Evolutionary conservation across 1,140 invertebrate species (phyloP), one percentile per base, ranked within the genome.

Genomic region (Druon quercuslanigerum): DNA sequence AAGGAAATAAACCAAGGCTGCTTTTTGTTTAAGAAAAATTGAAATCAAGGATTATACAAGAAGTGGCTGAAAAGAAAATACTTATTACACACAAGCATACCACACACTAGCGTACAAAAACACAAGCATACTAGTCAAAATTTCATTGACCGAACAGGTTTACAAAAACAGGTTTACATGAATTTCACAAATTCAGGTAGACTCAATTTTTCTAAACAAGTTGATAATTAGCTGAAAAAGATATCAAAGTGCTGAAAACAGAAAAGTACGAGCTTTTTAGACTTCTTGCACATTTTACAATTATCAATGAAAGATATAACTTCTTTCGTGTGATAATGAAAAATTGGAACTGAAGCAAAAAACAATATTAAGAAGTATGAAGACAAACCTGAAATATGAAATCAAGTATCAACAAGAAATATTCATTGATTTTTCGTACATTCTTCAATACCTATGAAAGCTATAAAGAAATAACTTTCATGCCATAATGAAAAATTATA

Each of bases 181-280:
- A 33, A 66, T 66, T 66, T 33, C 5, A 33, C 0, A 14, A 66
- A 66, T 33, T 33, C 12, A 33, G 7, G 16, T 13, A 33, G 33
- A 25, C 56, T 13, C 25, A 66, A n/a, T 60, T 12, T 60, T 60
- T 60, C 20, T 33, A 66, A 66, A 66, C 13, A 66, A 4, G 57
- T 33, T 66, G 8, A 66, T 16, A 66, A 33, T 33, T 4, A 66
- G 0, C 57, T 66, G 57, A 33, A 66, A 66, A 0, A 66, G 6
- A 60, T 33, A 33, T 3, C n/a, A 13, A 66, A 66, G 19, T 19
- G n/a, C 9, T 54, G n/a, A 54, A n/a, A 54, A 54, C 6, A 54
- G 52, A 3, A 20, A 19, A 56, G 25, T 56, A 56, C n/a, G 19
- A 17, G 0, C 1, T 54, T 19, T 19, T 19, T 19, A 12, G 1